Conservation (phyloP, 2,113 vertebrate genomes). For the Dipodomys spectabilis region DNA sequence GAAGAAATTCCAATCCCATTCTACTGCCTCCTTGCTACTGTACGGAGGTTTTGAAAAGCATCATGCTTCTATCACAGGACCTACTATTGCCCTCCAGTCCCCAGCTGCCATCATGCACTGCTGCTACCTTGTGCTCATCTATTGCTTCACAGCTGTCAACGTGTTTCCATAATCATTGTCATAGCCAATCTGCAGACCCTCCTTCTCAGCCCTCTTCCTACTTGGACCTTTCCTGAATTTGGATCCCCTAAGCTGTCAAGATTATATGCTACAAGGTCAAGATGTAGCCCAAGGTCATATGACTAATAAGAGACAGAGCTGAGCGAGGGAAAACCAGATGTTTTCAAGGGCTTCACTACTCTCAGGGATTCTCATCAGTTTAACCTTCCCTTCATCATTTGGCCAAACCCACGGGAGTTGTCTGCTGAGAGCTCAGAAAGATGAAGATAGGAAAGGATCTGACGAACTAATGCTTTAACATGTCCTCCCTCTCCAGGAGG, state of each 20-base stretch:
- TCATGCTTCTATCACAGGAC: not conserved
- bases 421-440: not conserved
- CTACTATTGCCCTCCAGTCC: not conserved
- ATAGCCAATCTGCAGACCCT: not conserved
- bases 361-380: not conserved
- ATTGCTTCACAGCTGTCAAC: not conserved
- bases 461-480: slow-evolving; percentile 33
- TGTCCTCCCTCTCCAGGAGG: slow-evolving; percentile 48
- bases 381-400: not conserved
- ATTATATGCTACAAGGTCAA: not conserved
- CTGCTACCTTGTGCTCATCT: not conserved
- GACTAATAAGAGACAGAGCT: not conserved
- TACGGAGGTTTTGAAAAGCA: not conserved
- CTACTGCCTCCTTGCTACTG: not conserved
- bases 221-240: slow-evolving; percentile 24
- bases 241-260: not conserved
- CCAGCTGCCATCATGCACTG: not conserved
- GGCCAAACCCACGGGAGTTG: not conserved
- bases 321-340: not conserved
- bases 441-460: slow-evolving; percentile 11
- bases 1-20: not conserved
- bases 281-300: not conserved
- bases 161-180: not conserved
- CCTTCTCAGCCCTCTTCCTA: slow-evolving; percentile 8
- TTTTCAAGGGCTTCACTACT: not conserved